Base-by-base conservation (phyloP, 2,888 invertebrate species). In the Zonitis immaculata region DNA sequence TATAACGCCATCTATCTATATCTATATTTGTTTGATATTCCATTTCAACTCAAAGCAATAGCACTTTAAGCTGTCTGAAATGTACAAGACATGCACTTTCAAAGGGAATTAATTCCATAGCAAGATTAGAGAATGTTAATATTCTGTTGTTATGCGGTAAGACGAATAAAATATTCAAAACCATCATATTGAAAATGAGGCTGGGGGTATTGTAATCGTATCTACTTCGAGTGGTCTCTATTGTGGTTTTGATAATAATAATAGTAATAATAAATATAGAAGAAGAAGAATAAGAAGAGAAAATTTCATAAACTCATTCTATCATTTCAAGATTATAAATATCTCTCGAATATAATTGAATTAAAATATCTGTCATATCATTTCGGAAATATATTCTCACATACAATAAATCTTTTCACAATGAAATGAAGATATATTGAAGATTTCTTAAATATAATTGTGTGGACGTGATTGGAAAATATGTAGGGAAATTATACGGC, bases 101-200 rank as follows among this genome's bases (percentile, higher is more conserved):
- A 66, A 66, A 66, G 60, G 58, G 62, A 64, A 65, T 65, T 64
- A 65, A 65, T 65, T 61, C 59, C 58, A 58, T 52, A 50, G 61
- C 54, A 56, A 61, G 62, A 65, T 63, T 62, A 62, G 61, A 57
- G 62, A 65, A 64, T 62, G 62, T 59, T 63, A 64, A 64, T 62
- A 63, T 60, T 65, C 62, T 52, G 59, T 60, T 64, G 61, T 65
- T 63, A 61, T 61, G 60, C 61, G 63, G 61, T 57, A 63, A 64
- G 58, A 62, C 58, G 64, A 60, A 63, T 65, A 61, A 65, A 65
- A 65, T 64, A 65, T 65, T 64, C 62, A 64, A 59, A 27, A 62
- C 60, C 61, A 57, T 63, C 61, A 62, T 63, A 65, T 63, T 62
- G 61, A 61, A 54, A 62, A 59, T 56, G 59, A 60, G 61, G 16